A percentile compares a stretch with the other conserved stretches of the same genome.
Conservation (phyloP, 2,113 vertebrate species). For the Empidonax alnorum region DNA sequence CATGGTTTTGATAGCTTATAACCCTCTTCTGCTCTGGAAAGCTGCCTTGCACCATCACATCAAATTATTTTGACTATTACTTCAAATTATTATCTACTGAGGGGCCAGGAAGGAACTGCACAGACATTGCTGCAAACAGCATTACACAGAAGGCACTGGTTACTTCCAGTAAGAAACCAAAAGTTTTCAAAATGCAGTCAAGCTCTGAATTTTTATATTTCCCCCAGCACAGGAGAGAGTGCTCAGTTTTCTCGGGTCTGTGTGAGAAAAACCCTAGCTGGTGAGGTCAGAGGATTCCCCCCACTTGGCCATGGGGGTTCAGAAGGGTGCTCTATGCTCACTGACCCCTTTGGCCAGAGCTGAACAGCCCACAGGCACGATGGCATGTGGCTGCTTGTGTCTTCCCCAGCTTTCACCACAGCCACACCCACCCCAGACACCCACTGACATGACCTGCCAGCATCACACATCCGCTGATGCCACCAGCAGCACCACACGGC, state of each 20-base stretch:
- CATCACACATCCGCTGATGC: no score
- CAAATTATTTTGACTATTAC: neutral
- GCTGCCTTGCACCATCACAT: neutral
- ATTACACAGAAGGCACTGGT: neutral
- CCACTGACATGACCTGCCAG: no score
- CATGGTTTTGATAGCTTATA: neutral
- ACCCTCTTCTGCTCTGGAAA: neutral
- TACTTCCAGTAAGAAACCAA: neutral
- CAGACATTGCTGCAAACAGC: neutral
- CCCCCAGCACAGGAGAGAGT: rapidly evolving
- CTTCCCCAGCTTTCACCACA: rapidly evolving
- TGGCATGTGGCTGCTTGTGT: rapidly evolving
- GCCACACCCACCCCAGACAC: neutral
- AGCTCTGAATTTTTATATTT: neutral
- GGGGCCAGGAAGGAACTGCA: neutral
- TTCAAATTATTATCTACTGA: neutral
- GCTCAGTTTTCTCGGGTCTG: rapidly evolving
- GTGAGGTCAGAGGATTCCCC: rapidly evolving
- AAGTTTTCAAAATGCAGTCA: neutral
- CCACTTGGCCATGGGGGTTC: rapidly evolving
- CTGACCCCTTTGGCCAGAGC: rapidly evolving
- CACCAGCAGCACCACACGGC: neutral
- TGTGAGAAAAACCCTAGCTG: neutral
- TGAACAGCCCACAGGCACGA: rapidly evolving
- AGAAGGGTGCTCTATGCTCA: rapidly evolving